These are phyloP conservation scores for Eulemur mongoz DNA, from an alignment of 2,797 vertebrate species.

Conservation along the genomic window DNA sequence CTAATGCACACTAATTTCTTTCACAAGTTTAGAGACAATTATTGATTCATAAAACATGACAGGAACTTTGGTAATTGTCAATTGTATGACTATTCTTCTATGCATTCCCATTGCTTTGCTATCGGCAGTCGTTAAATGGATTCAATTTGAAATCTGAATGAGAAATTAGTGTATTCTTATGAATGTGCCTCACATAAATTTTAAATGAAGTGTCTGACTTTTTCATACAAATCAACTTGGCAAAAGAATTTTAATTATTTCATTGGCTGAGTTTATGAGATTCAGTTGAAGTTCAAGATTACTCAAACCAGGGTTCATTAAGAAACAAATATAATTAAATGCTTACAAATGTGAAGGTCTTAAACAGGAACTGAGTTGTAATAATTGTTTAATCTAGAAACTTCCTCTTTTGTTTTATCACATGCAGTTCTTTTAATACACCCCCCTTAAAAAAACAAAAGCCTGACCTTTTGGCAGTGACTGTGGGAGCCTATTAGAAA, in stretches of 20 bases:
- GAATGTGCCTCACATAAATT: slow-evolving; percentile 78
- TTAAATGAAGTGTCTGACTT: slow-evolving; percentile 80
- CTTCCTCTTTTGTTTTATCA: slow-evolving; percentile 54
- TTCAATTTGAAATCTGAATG: slow-evolving; percentile 80
- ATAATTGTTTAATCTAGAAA: slow-evolving; percentile 56
- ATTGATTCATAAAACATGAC: slow-evolving; percentile 79
- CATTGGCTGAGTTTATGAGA: slow-evolving; percentile 73
- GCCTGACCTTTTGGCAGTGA: slow-evolving; percentile 25
- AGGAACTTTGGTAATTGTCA: slow-evolving; percentile 77
- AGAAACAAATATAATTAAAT: slow-evolving; percentile 72
- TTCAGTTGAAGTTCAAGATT: slow-evolving; percentile 65
- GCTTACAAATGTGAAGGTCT: slow-evolving; percentile 47
- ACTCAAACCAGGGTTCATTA: slow-evolving; percentile 50
- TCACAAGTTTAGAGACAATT: slow-evolving; percentile 77
- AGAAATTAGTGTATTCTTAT: slow-evolving; percentile 78
- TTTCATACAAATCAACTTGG: slow-evolving; percentile 77
- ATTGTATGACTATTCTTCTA: slow-evolving; percentile 45
- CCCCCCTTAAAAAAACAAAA: not conserved
- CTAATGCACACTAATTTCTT: slow-evolving; percentile 80
- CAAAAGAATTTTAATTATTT: slow-evolving; percentile 82
- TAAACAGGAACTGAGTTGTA: slow-evolving; percentile 59
- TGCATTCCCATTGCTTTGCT: slow-evolving; percentile 65
- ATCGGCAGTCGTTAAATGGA: slow-evolving; percentile 80
- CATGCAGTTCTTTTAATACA: not conserved
- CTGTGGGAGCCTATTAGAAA: not conserved